Base-by-base conservation (phyloP, 2,888 invertebrate genomes). In the Liposcelis brunnea region DNA sequence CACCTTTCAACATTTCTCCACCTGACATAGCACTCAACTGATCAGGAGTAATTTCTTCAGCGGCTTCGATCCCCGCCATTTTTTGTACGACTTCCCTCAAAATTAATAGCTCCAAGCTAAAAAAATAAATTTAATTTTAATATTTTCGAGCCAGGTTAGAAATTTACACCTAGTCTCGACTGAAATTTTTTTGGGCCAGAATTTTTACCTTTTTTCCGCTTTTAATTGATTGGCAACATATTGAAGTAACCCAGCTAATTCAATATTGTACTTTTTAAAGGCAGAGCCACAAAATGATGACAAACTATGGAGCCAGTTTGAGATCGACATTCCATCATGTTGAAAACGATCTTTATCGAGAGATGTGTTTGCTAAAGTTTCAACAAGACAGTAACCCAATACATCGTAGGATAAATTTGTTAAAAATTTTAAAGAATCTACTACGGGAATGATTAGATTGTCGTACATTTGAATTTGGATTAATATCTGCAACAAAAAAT, bases 11-110 rank as follows among this genome's bases (percentile, higher is more conserved):
- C 42, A 94, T 66, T 65, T 98, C 97, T 1, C 98, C 98, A 7
- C 98, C 98, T 45, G 87, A 82, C 80, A 97, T 85, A 1, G 97
- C 95, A 58, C 91, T 90, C 45, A 98, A 65, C 59, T 99, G 97
- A 57, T 97, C 95, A 16, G 81, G 72, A 0, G 97, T 98, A 72
- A 95, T 82, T 65, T 94, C 94, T 61, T 94, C 93, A 1, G 84
- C 83, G 1, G 94, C 83, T 66, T 99, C 98, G 46, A 98, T 90
- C 1, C 98, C 98, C 1, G 94, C 90, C 97, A 99, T 98, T 69
- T 95, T 97, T 66, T 94, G 91, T 36, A 99, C 89, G 52, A 99
- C 85, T 68, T 98, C 97, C 61, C 95, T 89, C 46, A 98, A 68
- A 52, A 98, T 83, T 26, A 97, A 67, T 54, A 93, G 70, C 66